Evolutionary conservation across 1,140 invertebrate genomes (phyloP).

Genomic region (Meloidogyne hapla): DNA sequence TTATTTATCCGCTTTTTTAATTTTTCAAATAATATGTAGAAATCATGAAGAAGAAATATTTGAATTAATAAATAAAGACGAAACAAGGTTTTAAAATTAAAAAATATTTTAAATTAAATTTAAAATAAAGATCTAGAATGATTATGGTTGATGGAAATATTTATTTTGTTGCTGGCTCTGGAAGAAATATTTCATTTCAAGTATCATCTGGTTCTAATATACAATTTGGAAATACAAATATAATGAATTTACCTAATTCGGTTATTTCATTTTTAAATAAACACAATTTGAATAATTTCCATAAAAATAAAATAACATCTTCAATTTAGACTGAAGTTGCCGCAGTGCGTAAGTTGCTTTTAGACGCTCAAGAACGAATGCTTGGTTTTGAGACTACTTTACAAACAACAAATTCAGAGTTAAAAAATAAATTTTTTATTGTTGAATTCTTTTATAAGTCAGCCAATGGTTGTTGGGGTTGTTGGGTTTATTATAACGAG

Average conservation of each 20-base stretch:
- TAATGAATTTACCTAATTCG: slow-evolving; percentile 44
- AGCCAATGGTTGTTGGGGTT: no score
- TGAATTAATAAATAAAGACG: background rate
- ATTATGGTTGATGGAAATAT: slow-evolving; percentile 57
- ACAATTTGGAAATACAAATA: slow-evolving; percentile 52
- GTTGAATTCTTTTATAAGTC: no score
- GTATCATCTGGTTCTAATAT: slow-evolving; percentile 44
- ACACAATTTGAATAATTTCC: slow-evolving; percentile 8
- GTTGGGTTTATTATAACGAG: no score
- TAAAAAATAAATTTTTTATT: background rate
- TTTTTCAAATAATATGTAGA: background rate
- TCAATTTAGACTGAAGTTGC: slow-evolving; percentile 15
- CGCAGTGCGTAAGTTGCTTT: background rate
- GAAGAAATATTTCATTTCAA: slow-evolving; percentile 56
- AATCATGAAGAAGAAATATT: background rate
- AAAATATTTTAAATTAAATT: background rate
- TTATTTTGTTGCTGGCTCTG: slow-evolving; percentile 50
- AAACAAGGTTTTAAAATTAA: background rate
- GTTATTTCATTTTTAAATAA: no score
- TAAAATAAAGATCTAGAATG: slow-evolving; percentile 42
- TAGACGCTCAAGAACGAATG: background rate
- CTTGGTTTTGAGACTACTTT: slow-evolving; percentile 8
- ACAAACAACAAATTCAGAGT: background rate
- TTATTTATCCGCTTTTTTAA: background rate
- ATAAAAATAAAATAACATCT: no score